A percentile compares a stretch with the other conserved stretches of the same genome.
Conservation (phyloP, 2,888 invertebrate species). For the Lithophane leautieri region DNA sequence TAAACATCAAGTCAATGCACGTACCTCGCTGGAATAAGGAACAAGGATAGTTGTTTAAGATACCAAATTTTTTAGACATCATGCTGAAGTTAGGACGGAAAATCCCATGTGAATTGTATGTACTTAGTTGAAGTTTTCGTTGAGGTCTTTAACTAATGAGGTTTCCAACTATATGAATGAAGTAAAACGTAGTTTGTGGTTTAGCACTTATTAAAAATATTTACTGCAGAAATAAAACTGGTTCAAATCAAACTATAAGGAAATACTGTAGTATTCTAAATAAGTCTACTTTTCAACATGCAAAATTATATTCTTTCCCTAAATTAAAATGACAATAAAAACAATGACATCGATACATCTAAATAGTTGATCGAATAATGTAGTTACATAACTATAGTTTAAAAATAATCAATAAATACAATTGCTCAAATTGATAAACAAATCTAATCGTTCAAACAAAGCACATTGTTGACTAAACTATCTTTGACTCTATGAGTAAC, state of each 20-base stretch:
- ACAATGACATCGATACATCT: slow-evolving; percentile 7
- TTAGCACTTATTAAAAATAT: not conserved
- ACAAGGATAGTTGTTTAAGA: slow-evolving; percentile 34
- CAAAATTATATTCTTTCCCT: not conserved
- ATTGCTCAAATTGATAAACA: slow-evolving; percentile 51
- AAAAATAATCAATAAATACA: slow-evolving; percentile 31
- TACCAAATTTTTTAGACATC: slow-evolving; percentile 3
- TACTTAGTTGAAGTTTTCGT: not conserved
- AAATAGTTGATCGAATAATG: slow-evolving; percentile 40
- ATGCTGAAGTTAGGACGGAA: not conserved
- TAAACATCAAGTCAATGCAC: slow-evolving; percentile 48
- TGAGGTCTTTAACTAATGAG: not conserved
- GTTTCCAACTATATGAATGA: not conserved
- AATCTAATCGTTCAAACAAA: slow-evolving; percentile 35
- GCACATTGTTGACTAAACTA: slow-evolving; percentile 50
- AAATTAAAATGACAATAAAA: not conserved
- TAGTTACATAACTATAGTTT: slow-evolving; percentile 38
- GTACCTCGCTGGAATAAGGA: slow-evolving; percentile 40
- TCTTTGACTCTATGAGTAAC: slow-evolving; percentile 40
- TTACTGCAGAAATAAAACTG: not conserved
- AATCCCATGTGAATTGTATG: not conserved
- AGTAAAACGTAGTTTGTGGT: not conserved
- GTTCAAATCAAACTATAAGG: too few relatives aligned
- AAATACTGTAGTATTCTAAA: not conserved
- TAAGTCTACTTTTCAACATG: not conserved